These are phyloP conservation scores for Metacarcinus magister DNA, from an alignment of 2,888 invertebrate genomes.

Conservation along the genomic window DNA sequence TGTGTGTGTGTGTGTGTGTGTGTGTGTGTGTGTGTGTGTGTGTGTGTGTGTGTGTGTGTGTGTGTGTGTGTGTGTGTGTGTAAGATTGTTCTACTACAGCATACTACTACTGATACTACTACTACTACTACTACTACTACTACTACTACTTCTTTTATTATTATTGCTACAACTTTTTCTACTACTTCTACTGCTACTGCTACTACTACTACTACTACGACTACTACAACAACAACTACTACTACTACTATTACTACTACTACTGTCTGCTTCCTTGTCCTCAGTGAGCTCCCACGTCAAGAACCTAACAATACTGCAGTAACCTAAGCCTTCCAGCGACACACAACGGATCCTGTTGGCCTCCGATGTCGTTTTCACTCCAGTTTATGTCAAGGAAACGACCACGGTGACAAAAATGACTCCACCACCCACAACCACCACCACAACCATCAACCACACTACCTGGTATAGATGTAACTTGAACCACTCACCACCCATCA, in stretches of 20 bases:
- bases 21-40: neutral
- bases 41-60: neutral
- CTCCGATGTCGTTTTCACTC: neutral
- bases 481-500: neutral
- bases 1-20: neutral
- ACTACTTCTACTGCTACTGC: neutral
- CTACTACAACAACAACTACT: too few relatives aligned
- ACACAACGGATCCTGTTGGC: neutral
- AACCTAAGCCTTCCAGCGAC: neutral
- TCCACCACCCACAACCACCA: neutral
- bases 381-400: neutral
- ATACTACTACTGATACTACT: neutral
- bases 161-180: neutral
- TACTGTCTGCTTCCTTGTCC: neutral
- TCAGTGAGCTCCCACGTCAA: neutral
- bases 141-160: slow-evolving; percentile 9
- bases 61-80: neutral
- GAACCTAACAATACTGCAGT: neutral
- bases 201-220: too few relatives aligned
- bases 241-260: neutral
- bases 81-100: neutral
- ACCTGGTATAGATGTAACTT: neutral
- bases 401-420: neutral
- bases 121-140: neutral
- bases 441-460: neutral